phyloP scores from a whole-genome alignment of 2,113 vertebrate genomes.

The Vulpes vulpes region DNA sequence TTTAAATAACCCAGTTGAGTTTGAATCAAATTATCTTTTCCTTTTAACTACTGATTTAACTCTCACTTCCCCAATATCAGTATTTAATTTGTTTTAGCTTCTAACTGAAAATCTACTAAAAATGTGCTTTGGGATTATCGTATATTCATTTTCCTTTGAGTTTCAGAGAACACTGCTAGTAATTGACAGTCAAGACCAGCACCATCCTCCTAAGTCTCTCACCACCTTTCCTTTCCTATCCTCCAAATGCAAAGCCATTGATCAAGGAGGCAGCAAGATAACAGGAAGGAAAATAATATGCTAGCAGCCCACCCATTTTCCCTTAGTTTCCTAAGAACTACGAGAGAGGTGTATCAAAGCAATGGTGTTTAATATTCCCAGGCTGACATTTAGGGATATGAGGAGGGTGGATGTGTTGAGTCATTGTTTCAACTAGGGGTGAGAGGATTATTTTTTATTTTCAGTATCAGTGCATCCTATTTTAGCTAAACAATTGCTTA shows the following conservation, averaged over 20 bases:
- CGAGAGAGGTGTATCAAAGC: neutral
- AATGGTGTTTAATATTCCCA: neutral
- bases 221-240: neutral
- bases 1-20: constrained; percentile 67
- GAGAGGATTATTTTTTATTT: neutral
- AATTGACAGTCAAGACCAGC: neutral
- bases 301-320: neutral
- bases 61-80: neutral
- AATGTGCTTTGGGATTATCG: neutral
- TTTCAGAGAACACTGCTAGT: neutral
- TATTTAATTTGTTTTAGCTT: neutral
- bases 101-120: neutral
- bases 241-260: neutral
- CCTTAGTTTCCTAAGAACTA: constrained; percentile 48
- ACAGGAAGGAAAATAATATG: neutral
- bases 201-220: neutral
- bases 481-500: neutral
- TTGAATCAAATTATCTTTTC: constrained; percentile 29
- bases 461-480: neutral
- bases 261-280: neutral
- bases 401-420: neutral
- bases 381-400: neutral
- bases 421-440: neutral
- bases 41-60: constrained; percentile 43
- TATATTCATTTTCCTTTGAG: neutral